Conservation (phyloP, 1,140 invertebrate species). For the Vanessa tameamea region DNA sequence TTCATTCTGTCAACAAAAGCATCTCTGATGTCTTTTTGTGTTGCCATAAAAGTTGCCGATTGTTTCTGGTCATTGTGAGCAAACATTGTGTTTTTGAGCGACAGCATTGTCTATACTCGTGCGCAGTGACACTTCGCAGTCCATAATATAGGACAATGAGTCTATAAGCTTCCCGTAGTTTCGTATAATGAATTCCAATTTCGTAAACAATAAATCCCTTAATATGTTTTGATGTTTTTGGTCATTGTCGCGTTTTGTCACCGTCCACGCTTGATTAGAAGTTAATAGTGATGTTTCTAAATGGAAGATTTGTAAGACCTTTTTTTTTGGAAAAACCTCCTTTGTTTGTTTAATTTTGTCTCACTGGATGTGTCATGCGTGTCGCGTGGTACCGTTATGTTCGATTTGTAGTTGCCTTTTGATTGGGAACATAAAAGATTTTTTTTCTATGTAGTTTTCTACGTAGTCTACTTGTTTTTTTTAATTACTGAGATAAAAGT, state of each 20-base stretch:
- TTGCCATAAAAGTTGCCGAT: slow-evolving; percentile 49
- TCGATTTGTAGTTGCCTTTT: slow-evolving; percentile 9
- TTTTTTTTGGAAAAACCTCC: slow-evolving; percentile 41
- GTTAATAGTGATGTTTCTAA: slow-evolving; percentile 54
- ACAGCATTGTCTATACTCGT: slow-evolving; percentile 41
- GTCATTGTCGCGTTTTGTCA: slow-evolving; percentile 57
- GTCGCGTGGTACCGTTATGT: slow-evolving; percentile 48
- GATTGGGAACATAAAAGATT: background rate
- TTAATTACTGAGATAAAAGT: too few species aligned
- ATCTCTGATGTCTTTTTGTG: slow-evolving; percentile 47
- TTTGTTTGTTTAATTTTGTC: slow-evolving; percentile 36
- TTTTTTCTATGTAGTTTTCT: background rate
- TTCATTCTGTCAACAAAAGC: slow-evolving; percentile 58
- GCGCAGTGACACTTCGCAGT: slow-evolving; percentile 52
- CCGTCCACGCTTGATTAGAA: slow-evolving; percentile 51
- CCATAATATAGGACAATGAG: slow-evolving; percentile 53
- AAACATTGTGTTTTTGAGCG: slow-evolving; percentile 54
- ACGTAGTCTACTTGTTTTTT: background rate
- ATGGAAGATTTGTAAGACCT: slow-evolving; percentile 52
- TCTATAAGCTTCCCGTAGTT: slow-evolving; percentile 64
- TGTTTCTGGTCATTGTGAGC: slow-evolving; percentile 62
- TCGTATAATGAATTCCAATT: slow-evolving; percentile 64
- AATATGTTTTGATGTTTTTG: slow-evolving; percentile 78
- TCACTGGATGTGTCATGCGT: slow-evolving; percentile 38
- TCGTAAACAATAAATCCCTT: slow-evolving; percentile 63